Conservation (phyloP, 37 sponge, comb jelly and placozoan species). For the Eunapius fragilis region DNA sequence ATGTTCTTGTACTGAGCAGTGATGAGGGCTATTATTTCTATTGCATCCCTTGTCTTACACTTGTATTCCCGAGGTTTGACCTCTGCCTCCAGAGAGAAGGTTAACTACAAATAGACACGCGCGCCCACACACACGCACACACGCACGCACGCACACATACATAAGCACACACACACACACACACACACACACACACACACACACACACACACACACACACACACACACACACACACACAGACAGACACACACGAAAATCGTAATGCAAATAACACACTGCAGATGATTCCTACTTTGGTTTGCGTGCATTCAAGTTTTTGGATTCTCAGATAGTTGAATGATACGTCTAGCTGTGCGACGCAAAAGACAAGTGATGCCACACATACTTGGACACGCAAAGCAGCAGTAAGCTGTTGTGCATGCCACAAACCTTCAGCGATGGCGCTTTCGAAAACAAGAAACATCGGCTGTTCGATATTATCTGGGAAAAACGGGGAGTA, state of each 20-base stretch:
- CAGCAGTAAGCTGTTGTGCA: not conserved
- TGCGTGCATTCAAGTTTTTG: constrained; percentile 48
- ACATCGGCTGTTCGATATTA: constrained; percentile 57
- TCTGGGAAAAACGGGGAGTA: constrained; percentile 25
- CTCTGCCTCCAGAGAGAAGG: constrained; percentile 62
- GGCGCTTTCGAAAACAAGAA: constrained; percentile 34
- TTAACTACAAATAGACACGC: constrained; percentile 22
- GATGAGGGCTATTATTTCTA: constrained; percentile 62
- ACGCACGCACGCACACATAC: constrained; percentile 8
- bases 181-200: constrained; percentile 4
- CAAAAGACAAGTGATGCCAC: not conserved
- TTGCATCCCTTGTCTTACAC: constrained; percentile 27
- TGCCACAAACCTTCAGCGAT: constrained; percentile 33
- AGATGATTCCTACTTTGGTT: constrained; percentile 48
- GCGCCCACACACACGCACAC: not conserved
- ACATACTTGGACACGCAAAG: not conserved
- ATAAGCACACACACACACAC: constrained; percentile 16
- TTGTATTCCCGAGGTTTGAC: constrained; percentile 47
- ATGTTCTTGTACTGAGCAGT: constrained; percentile 76
- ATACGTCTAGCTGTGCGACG: constrained; percentile 53
- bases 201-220: constrained; percentile 15
- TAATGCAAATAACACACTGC: not conserved
- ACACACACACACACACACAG: constrained; percentile 9
- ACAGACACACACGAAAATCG: not conserved
- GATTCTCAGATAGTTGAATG: constrained; percentile 71